These are phyloP conservation scores for Mustela lutreola DNA, from an alignment of 2,113 vertebrate species.

Conservation along the genomic window DNA sequence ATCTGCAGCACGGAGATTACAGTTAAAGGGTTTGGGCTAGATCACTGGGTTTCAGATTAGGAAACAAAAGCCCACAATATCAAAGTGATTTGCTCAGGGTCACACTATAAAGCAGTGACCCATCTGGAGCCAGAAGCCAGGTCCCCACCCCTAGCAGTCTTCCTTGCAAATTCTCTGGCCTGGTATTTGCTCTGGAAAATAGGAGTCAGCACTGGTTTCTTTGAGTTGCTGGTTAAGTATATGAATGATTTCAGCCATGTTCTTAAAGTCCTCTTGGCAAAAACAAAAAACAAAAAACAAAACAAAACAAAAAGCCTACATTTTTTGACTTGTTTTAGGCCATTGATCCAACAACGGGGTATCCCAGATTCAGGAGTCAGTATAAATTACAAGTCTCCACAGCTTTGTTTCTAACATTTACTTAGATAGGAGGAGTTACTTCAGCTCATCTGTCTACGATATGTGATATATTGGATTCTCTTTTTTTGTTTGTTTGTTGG, in stretches of 20 bases:
- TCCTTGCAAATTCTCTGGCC: background rate
- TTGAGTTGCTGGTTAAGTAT: background rate
- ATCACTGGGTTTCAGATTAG: background rate
- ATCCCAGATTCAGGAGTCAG: background rate
- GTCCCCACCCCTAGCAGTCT: background rate
- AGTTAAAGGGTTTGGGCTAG: background rate
- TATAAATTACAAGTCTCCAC: conserved; percentile 48
- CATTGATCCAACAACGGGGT: background rate
- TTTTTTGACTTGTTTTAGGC: background rate
- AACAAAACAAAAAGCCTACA: background rate
- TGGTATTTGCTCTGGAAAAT: background rate
- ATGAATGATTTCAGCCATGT: background rate
- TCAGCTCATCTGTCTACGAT: background rate
- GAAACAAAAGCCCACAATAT: background rate
- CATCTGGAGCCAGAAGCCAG: background rate
- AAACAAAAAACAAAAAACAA: background rate
- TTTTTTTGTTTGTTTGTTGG: background rate
- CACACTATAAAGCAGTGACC: background rate
- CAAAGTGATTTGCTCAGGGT: background rate
- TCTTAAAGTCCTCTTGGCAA: background rate
- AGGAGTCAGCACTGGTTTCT: background rate
- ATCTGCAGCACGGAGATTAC: background rate
- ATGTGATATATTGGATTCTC: background rate
- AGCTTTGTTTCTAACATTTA: conserved; percentile 23
- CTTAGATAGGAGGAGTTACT: background rate